Conservation (phyloP, 2,888 invertebrate species). For the Cylloceria caligata region DNA sequence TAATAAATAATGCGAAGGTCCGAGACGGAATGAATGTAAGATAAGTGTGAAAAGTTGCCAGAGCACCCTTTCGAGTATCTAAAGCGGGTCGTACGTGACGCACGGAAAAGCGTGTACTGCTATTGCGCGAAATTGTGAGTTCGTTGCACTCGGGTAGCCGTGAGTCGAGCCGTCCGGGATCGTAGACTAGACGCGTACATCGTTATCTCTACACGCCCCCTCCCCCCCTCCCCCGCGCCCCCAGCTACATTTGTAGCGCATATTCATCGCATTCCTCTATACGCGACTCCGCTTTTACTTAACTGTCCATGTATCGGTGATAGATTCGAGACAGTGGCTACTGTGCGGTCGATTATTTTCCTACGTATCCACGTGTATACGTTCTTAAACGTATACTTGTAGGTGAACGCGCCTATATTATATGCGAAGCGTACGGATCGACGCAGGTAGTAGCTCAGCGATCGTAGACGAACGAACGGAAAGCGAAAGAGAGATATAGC, state of each 20-base stretch:
- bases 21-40: not conserved
- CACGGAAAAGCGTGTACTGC: conserved; percentile 60
- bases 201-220: not conserved
- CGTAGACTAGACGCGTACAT: conserved; percentile 48
- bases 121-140: conserved; percentile 74
- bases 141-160: conserved; percentile 75
- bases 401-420: conserved; percentile 1
- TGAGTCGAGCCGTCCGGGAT: conserved; percentile 57
- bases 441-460: not conserved
- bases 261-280: conserved; percentile 15
- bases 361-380: not conserved
- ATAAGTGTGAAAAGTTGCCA: not conserved
- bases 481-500: conserved; percentile 18
- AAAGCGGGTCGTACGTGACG: conserved; percentile 63
- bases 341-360: conserved; percentile 5
- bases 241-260: conserved; percentile 19
- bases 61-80: conserved; percentile 16
- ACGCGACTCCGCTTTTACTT: not conserved
- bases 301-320: not conserved
- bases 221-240: not conserved
- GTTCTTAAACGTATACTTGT: conserved; percentile 15
- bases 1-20: conserved; percentile 24
- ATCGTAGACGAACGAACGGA: not conserved
- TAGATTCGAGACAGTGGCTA: not conserved
- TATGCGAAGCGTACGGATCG: not conserved